Evolutionary conservation across 2,888 invertebrate species (phyloP).

Genomic region (Lithophane ornitopus): DNA sequence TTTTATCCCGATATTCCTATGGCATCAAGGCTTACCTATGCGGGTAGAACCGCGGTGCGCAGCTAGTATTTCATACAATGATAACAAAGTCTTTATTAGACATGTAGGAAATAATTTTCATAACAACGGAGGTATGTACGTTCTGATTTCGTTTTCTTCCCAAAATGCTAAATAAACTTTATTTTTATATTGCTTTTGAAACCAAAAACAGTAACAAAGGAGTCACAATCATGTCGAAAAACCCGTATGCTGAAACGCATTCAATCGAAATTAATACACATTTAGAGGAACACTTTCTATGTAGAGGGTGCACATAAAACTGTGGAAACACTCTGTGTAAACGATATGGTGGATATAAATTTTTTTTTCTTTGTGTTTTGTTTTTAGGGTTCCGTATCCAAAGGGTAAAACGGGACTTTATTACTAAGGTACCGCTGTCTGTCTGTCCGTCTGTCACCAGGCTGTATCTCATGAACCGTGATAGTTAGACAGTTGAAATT

Average conservation of each 20-base stretch:
- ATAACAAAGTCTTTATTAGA: background rate
- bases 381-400: too few species aligned
- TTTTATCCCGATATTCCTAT: too few species aligned
- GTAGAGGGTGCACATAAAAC: conserved; percentile 35
- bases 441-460: too few species aligned
- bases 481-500: too few species aligned
- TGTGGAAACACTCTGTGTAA: conserved; percentile 21
- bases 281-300: conserved; percentile 42
- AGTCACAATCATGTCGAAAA: conserved; percentile 19
- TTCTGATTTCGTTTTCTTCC: background rate
- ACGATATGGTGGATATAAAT: conserved; percentile 19
- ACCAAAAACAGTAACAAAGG: conserved; percentile 20
- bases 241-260: conserved; percentile 27
- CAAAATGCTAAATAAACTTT: background rate
- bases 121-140: background rate
- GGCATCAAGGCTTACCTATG: too few species aligned
- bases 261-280: conserved; percentile 54
- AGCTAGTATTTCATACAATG: background rate
- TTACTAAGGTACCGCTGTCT: too few species aligned
- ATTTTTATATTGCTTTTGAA: conserved; percentile 18
- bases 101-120: background rate
- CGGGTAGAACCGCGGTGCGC: too few species aligned
- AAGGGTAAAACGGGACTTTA: too few species aligned
- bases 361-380: conserved; percentile 28
- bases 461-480: too few species aligned